Evolutionary conservation across 2,888 invertebrate genomes (phyloP), one percentile per base, ranked within the genome.

Genomic region (Napeogenes sylphis): DNA sequence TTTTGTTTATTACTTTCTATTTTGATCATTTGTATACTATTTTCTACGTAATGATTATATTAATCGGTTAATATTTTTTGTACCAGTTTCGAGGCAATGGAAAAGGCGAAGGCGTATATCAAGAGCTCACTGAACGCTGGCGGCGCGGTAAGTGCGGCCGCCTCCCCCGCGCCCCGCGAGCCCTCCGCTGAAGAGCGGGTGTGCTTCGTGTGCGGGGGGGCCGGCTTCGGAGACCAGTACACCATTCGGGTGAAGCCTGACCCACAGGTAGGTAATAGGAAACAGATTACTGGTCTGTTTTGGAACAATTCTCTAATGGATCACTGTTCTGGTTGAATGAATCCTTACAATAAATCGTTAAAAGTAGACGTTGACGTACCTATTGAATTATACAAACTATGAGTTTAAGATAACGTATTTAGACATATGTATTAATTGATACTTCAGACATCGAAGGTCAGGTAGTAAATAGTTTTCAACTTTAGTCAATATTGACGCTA

Each of bases 161-260:
- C 70, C 69, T 70, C 69, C 71, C 76, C 71, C 69, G 93, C 93
- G 71, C 92, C 73, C 82, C 85, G 75, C 93, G 75, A 93, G 92
- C 76, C 92, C 75, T 77, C 94, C 66, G 90, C 89, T 76, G 72
- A 69, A 59, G 69, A 72, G 72, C 81, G 76, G 90, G 83, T 89
- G 62, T 94, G 79, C 92, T 94, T 86, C 81, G 90, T 88, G 68
- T 96, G 96, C 85, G 96, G 96, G 67, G 94, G 93, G 70, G 94
- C 94, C 69, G 93, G 94, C 56, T 94, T 94, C 79, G 93, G 94
- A 66, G 93, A 93, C 74, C 91, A 93, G 61, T 93, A 93, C 73
- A 92, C 94, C 69, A 92, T 94, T 63, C 93, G 79, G 89, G 94
- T 87, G 67, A 90, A 87, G 79, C 85, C 88, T 33, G 87, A 86